Percentiles rank a stretch among this genome's conserved stretches.
phyloP scores from a whole-genome alignment of 2,888 invertebrate genomes.

The Rapana venosa region DNA sequence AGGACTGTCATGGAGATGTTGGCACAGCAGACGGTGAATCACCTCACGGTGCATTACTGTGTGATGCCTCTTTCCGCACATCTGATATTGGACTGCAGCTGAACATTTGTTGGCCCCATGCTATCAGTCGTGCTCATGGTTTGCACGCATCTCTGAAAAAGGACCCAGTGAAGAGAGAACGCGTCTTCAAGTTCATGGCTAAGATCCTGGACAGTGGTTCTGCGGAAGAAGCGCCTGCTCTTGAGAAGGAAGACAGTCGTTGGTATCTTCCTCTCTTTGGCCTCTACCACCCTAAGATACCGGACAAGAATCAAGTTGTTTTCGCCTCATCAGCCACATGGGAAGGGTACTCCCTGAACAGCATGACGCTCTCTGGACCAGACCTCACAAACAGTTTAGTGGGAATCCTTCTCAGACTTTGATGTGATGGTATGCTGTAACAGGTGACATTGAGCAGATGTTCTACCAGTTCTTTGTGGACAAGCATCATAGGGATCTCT shows the following conservation, averaged over 20 bases:
- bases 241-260: neutral
- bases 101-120: too few relatives aligned
- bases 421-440: slow-evolving; percentile 47
- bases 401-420: slow-evolving; percentile 52
- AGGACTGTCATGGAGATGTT: too few relatives aligned
- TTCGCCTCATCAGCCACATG: slow-evolving; percentile 52
- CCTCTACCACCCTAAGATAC: slow-evolving; percentile 52
- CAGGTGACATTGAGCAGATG: slow-evolving; percentile 55
- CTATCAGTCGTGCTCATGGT: slow-evolving; percentile 37
- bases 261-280: slow-evolving; percentile 55
- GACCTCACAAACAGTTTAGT: slow-evolving; percentile 53
- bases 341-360: slow-evolving; percentile 48
- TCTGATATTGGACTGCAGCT: too few relatives aligned
- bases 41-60: too few relatives aligned
- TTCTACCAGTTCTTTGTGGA: slow-evolving; percentile 52
- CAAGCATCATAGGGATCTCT: slow-evolving; percentile 50
- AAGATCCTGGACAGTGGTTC: slow-evolving; percentile 44
- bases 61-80: too few relatives aligned
- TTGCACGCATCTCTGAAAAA: slow-evolving; percentile 35
- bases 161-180: slow-evolving; percentile 29
- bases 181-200: slow-evolving; percentile 44
- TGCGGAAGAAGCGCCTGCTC: slow-evolving; percentile 52
- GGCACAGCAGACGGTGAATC: too few relatives aligned
- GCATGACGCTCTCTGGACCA: slow-evolving; percentile 47
- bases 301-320: slow-evolving; percentile 46